phyloP scores from a whole-genome alignment of 2,797 vertebrate genomes.

The Orestias chungarensis region DNA sequence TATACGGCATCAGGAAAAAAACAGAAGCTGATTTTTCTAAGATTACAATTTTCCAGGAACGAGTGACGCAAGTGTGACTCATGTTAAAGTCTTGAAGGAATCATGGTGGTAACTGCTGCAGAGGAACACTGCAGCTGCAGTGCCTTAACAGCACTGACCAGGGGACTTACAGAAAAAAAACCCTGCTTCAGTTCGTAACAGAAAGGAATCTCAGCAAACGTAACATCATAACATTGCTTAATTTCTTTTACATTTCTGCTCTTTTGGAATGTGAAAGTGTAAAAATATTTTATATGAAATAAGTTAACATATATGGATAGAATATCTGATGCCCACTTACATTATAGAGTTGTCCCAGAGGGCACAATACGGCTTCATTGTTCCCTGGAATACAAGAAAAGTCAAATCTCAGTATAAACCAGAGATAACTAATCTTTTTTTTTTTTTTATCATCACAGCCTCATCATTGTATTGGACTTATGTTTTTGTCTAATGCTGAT shows the following conservation, averaged over 20 bases:
- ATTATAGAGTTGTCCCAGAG: slow-evolving; percentile 93
- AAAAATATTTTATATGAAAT: background rate
- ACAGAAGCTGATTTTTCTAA: background rate
- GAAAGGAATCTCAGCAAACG: background rate
- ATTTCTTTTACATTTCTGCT: background rate
- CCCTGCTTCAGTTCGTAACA: background rate
- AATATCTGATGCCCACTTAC: slow-evolving; percentile 84
- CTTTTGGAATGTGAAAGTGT: background rate
- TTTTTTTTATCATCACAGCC: slow-evolving; percentile 29
- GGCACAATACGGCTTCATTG: slow-evolving; percentile 95
- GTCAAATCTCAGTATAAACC: slow-evolving; percentile 38
- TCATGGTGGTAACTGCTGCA: slow-evolving; percentile 25
- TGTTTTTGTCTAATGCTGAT: slow-evolving; percentile 31
- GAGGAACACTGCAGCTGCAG: background rate
- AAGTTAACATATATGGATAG: background rate
- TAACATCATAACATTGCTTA: background rate
- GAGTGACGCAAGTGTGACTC: slow-evolving; percentile 38
- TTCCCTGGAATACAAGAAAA: slow-evolving; percentile 85
- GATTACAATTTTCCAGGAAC: slow-evolving; percentile 5
- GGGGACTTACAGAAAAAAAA: background rate
- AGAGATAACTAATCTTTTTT: slow-evolving; percentile 31
- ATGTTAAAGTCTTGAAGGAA: slow-evolving; percentile 17
- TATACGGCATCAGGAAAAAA: background rate
- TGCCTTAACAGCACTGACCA: background rate
- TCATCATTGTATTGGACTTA: slow-evolving; percentile 40